These are phyloP conservation scores for Micrastur ruficollis DNA, from an alignment of 2,797 vertebrate species.

Conservation along the genomic window DNA sequence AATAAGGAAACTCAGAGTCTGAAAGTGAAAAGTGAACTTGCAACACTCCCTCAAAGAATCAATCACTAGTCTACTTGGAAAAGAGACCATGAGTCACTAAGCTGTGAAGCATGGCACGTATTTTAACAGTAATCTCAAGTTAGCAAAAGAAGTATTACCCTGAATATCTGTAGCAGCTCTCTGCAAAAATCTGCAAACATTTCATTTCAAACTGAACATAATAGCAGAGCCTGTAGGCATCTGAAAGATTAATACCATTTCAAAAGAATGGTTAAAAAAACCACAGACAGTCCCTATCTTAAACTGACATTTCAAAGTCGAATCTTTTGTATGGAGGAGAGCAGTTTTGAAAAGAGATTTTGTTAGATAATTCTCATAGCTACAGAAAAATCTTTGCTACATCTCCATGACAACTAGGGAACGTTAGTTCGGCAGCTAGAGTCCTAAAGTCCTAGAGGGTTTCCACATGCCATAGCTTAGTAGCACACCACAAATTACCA, in stretches of 20 bases:
- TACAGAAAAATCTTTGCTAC: slow-evolving; percentile 6
- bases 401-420: slow-evolving; percentile 42
- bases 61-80: neutral
- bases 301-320: neutral
- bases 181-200: neutral
- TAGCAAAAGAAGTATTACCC: neutral
- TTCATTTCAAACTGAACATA: neutral
- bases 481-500: slow-evolving; percentile 28
- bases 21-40: neutral
- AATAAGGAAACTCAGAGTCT: neutral
- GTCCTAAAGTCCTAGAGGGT: neutral
- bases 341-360: neutral
- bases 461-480: slow-evolving; percentile 20
- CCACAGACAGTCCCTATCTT: neutral
- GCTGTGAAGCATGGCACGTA: neutral
- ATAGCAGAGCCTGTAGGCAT: neutral
- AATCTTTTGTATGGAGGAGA: neutral
- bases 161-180: neutral
- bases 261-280: neutral
- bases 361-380: neutral
- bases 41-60: neutral
- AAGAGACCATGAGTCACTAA: neutral
- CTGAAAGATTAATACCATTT: neutral
- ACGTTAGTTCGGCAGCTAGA: neutral
- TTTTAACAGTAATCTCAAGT: neutral